Percentiles rank a stretch among this genome's conserved stretches.
Conservation (phyloP, 2,113 vertebrate species). For the Hippocampus guttulatus region DNA sequence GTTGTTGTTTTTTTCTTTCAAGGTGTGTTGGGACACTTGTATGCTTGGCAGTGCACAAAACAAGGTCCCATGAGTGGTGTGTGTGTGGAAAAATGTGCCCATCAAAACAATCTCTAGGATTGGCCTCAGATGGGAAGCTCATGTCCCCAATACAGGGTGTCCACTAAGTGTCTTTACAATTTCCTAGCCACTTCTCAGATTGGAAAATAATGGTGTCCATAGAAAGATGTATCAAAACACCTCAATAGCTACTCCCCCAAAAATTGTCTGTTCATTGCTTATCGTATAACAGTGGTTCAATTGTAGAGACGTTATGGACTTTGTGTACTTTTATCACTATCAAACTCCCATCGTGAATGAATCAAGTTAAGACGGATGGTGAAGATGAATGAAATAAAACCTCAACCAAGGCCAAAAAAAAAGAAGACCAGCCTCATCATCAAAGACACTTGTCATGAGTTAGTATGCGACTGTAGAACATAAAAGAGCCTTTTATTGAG, state of each 20-base stretch:
- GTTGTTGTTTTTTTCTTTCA: neutral
- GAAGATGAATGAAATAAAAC: neutral
- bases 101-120: neutral
- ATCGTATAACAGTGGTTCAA: neutral
- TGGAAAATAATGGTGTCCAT: neutral
- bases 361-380: neutral
- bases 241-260: neutral
- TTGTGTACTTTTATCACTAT: neutral
- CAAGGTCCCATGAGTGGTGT: neutral
- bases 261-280: neutral
- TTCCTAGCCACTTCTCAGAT: neutral
- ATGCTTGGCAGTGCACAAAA: neutral
- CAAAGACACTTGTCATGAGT: slow-evolving; percentile 1
- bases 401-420: neutral
- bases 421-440: neutral
- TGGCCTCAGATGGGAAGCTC: neutral
- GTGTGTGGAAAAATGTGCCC: neutral
- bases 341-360: neutral
- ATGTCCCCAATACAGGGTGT: neutral
- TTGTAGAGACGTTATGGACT: neutral
- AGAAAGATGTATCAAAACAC: neutral
- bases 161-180: neutral
- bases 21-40: neutral
- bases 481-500: neutral
- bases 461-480: neutral